Conservation (phyloP, 2,888 invertebrate species). For the Margaritifera margaritifera region DNA sequence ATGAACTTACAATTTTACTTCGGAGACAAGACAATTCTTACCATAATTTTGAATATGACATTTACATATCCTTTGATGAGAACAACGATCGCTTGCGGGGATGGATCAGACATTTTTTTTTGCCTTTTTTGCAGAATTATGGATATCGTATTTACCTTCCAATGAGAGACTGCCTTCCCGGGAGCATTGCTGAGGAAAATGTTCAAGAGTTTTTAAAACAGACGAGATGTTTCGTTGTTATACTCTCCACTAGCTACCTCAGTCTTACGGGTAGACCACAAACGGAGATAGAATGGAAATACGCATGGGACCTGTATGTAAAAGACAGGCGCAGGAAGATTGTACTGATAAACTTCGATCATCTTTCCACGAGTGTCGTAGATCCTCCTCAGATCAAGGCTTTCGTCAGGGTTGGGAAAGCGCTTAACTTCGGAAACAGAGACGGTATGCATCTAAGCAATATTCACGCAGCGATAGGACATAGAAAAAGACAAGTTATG, state of each 20-base stretch:
- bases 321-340: slow-evolving; percentile 3
- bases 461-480: too few species aligned
- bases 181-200: slow-evolving; percentile 1
- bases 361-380: not conserved
- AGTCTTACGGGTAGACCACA: not conserved
- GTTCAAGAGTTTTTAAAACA: not conserved
- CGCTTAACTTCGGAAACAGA: slow-evolving; percentile 6
- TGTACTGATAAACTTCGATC: slow-evolving; percentile 8
- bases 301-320: slow-evolving; percentile 8
- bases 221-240: slow-evolving; percentile 1
- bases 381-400: not conserved
- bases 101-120: slow-evolving; percentile 1
- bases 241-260: not conserved
- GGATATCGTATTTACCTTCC: slow-evolving; percentile 7
- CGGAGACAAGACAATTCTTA: too few species aligned
- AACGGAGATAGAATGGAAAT: slow-evolving; percentile 9
- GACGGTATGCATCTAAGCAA: not conserved
- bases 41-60: too few species aligned
- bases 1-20: too few species aligned
- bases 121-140: slow-evolving; percentile 1
- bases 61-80: slow-evolving; percentile 8
- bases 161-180: not conserved
- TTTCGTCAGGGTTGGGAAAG: slow-evolving; percentile 3
- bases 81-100: not conserved
- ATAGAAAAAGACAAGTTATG: too few species aligned